Evolutionary conservation across 2,113 vertebrate species (phyloP), one percentile per base, ranked within the genome.

Genomic region (Galemys pyrenaicus): DNA sequence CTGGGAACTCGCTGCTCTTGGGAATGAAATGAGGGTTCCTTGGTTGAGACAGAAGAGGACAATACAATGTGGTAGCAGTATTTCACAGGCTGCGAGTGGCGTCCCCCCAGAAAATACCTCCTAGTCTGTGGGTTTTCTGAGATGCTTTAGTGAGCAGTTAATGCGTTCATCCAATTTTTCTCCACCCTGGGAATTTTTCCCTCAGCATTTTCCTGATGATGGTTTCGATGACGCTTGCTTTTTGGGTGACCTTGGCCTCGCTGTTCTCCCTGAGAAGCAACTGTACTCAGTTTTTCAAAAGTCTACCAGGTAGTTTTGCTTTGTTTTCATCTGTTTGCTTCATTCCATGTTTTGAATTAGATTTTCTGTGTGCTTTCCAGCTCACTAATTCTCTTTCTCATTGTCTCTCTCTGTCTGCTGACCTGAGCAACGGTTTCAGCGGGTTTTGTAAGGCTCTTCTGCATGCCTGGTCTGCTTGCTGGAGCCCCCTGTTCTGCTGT

Each of bases 1-100:
- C 0, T 9, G 3, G 24, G 28, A 32, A 17, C 17, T 44, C 65
- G 7, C n/a, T 2, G 1, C 60, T 5, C 1, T 44, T 30, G 2
- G 9, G 85, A 24, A n/a, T 37, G 20, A 19, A 56, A 0, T 22
- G 7, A 19, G 16, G 8, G 2, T 9, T 9, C 35, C 65, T 56
- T 11, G 32, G 17, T 3, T 0, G 15, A 64, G 28, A 9, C 17
- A 19, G 35, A n/a, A 49, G 39, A 30, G 71, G 67, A 26, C 56
- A 7, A 2, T 46, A 17, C 26, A 54, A 22, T 75, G 78, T 5
- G 15, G 24, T 68, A 54, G 26, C 16, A 9, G 1, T 6, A 19
- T 17, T 20, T 19, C 41, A 9, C 17, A 41, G 6, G 4, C 44
- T 39, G 16, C 65, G 28, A 35, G 11, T 15, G 46, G 26, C 41